phyloP scores from a whole-genome alignment of 2,113 vertebrate species.

The Cinclus mexicanus region DNA sequence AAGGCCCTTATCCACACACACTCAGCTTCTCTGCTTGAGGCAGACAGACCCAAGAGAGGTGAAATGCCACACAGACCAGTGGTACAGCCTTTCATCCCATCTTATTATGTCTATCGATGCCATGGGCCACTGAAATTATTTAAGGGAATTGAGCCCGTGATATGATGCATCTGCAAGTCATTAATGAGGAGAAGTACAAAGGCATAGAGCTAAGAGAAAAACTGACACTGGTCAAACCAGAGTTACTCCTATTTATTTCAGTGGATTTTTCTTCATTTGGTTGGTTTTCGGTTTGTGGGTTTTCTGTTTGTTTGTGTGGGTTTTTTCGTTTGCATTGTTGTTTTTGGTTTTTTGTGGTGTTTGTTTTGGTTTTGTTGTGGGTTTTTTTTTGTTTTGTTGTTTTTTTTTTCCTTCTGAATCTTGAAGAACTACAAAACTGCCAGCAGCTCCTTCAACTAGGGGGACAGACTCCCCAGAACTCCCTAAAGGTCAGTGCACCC shows the following conservation, averaged over 20 bases:
- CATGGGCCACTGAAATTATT: background rate
- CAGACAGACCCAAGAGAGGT: background rate
- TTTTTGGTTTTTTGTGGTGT: too few relatives aligned
- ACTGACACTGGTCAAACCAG: background rate
- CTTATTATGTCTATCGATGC: background rate
- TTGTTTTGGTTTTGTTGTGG: background rate
- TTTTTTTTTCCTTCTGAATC: background rate
- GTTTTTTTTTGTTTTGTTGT: background rate
- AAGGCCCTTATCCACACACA: background rate
- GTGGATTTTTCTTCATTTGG: background rate
- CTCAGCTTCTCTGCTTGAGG: background rate
- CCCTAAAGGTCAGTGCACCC: background rate
- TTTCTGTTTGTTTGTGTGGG: fast-evolving
- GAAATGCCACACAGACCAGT: background rate
- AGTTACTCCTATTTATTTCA: background rate
- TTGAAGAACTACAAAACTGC: background rate
- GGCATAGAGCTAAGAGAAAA: background rate
- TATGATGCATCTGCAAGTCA: background rate
- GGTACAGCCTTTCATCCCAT: background rate
- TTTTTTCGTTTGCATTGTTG: background rate
- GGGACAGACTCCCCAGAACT: background rate
- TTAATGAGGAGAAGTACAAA: background rate
- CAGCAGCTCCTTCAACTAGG: background rate
- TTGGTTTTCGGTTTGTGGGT: background rate
- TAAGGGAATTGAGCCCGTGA: background rate